Evolutionary conservation across 2,797 vertebrate species (phyloP), one percentile per base, ranked within the genome.

Genomic region (Etheostoma perlongum): DNA sequence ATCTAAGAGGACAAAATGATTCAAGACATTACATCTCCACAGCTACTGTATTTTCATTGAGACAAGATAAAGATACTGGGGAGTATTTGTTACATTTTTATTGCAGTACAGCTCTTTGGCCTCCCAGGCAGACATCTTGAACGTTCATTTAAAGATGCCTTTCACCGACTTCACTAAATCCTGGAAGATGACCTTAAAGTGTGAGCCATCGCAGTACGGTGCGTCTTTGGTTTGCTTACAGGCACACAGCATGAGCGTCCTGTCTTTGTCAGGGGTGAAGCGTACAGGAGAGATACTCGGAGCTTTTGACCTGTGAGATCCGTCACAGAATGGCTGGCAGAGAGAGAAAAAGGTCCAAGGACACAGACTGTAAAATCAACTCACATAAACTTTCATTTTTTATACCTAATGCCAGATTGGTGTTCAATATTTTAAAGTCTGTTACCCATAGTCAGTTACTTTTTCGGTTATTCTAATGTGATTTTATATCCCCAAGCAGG

Each of bases 261-360:
- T 51, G 19, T 91, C 91, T 76, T 93, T 91, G 2, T 93, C 60
- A 0, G 91, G 86, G 15, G 84, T 94, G 94, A 97, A 97, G 72
- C 92, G 94, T 13, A 97, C 72, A 0, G 96, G 95, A 25, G 90
- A 15, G 48, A 96, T 74, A 54, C 84, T 92, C 0, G 93, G 95
- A 0, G 94, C 90, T 19, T 88, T 85, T 3, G 72, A 90, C 79
- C 23, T 87, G 92, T 97, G 96, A 59, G 95, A 51, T 0, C 96
- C 96, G 0, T 97, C 96, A 16, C 97, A 97, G 90, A 96, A 97
- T 23, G 96, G 96, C 97, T 97, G 27, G 46, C 25, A 66, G 51
- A 71, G 11, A 76, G 5, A 21, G 4, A 55, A 21, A 42, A 47
- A 15, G 0, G 2, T 11, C 36, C 14, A 19, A 65, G 13, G 19